These are phyloP conservation scores for Hydrophis major DNA, from an alignment of 2,797 vertebrate species.

Conservation along the genomic window DNA sequence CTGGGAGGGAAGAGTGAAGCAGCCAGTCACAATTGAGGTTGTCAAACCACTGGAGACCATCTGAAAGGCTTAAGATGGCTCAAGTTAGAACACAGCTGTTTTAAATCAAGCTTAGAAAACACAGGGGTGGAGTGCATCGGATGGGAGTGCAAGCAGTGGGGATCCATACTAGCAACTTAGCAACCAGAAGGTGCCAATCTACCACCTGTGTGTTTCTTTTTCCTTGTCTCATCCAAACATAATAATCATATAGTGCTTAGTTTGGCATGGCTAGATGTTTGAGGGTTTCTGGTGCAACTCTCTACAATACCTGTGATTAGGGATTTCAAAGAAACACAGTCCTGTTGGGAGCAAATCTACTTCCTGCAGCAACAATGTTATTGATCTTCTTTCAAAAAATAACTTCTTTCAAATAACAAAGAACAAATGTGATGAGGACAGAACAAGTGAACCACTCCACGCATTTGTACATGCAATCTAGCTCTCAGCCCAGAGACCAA, in stretches of 20 bases:
- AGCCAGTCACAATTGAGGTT: neutral
- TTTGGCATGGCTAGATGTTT: neutral
- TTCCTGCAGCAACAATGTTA: neutral
- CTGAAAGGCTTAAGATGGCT: neutral
- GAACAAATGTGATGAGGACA: neutral
- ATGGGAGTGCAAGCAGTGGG: neutral
- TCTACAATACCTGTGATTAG: neutral
- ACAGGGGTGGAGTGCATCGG: neutral
- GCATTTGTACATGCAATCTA: neutral
- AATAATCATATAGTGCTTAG: neutral
- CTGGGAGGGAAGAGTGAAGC: neutral
- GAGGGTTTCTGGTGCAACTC: neutral
- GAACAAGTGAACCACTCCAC: neutral
- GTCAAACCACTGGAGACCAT: neutral
- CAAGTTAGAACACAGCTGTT: neutral
- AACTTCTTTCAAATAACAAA: neutral
- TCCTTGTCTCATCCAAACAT: neutral
- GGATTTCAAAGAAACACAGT: neutral
- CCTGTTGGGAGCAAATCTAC: neutral
- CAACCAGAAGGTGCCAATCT: neutral
- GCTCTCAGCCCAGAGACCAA: neutral
- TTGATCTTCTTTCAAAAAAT: neutral
- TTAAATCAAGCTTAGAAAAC: neutral
- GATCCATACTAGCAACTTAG: neutral
- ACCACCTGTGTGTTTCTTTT: neutral